Evolutionary conservation across 2,113 vertebrate species (phyloP).

Genomic region (Misgurnus mizolepis): DNA sequence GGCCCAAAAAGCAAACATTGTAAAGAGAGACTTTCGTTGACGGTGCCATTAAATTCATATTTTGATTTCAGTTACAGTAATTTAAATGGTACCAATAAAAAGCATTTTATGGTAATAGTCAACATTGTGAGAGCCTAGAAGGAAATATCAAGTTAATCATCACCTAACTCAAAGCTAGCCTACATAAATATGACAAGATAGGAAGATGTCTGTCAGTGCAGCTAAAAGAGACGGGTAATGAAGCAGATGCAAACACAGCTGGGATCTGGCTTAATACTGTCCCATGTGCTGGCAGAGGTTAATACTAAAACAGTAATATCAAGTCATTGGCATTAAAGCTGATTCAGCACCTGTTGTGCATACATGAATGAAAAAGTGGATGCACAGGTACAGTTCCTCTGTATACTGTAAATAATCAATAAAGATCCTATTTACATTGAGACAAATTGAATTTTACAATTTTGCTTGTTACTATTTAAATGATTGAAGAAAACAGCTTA

Average conservation of each 20-base stretch:
- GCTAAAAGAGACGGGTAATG: not conserved
- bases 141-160: conserved; percentile 35
- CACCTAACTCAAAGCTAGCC: not conserved
- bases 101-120: not conserved
- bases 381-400: not conserved
- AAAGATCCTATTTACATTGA: not conserved
- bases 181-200: not conserved
- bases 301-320: conserved; percentile 13
- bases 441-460: not conserved
- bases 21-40: not conserved
- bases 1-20: not conserved
- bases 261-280: conserved; percentile 26
- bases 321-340: conserved; percentile 43
- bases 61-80: too few species aligned
- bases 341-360: conserved; percentile 43
- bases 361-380: not conserved
- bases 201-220: not conserved
- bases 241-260: not conserved
- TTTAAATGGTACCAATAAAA: too few species aligned
- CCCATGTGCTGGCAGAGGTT: not conserved
- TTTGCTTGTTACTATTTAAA: not conserved
- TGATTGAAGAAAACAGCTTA: not conserved
- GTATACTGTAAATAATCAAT: not conserved
- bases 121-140: not conserved
- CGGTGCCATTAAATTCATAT: too few species aligned